Base-by-base conservation (phyloP, 2,113 vertebrate species). In the Urocitellus parryii region DNA sequence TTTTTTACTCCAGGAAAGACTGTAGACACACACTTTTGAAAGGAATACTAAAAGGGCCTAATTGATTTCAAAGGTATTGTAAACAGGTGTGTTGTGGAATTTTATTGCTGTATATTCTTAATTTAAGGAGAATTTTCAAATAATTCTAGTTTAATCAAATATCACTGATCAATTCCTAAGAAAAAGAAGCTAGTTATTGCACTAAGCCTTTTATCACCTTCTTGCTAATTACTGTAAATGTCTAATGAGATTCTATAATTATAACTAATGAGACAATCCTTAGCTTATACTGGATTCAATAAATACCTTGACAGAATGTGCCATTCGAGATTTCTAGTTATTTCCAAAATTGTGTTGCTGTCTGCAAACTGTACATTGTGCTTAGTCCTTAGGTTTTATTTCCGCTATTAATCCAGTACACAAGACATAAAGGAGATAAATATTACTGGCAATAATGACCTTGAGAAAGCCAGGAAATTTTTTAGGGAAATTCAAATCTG, bases 201-300 rank as follows among this genome's bases (percentile, higher is more conserved):
- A 86, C 27, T 65, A 74, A 79, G 45, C 16, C 16, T n/a, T 87
- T 94, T 82, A 90, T 81, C 45, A 70, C 18, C 77, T 48, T 61
- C 61, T 89, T 45, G 67, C 20, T 78, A 67, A 85, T 88, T 96
- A 96, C 27, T 78, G 32, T 63, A 97, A 97, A 93, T 80, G 56
- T 45, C 39, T 87, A 93, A 79, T 37, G 45, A 97, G 22, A 72
- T 72, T 56, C n/a, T 72, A 88, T 20, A 45, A 63, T 91, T 70
- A 91, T 18, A 82, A 87, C 22, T 53, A 95, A 77, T 37, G 81
- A 61, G 53, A 61, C 56, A 92, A 92, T 61, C 76, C n/a, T 91
- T 68, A 77, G 17, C 27, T 90, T 84, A 77, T 32, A 51, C 14
- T 91, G 88, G 22, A 85, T 76, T 70, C 14, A 90, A 9, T 78